These are phyloP conservation scores for Cantharis lateralis DNA, from an alignment of 2,888 invertebrate genomes.

Conservation along the genomic window DNA sequence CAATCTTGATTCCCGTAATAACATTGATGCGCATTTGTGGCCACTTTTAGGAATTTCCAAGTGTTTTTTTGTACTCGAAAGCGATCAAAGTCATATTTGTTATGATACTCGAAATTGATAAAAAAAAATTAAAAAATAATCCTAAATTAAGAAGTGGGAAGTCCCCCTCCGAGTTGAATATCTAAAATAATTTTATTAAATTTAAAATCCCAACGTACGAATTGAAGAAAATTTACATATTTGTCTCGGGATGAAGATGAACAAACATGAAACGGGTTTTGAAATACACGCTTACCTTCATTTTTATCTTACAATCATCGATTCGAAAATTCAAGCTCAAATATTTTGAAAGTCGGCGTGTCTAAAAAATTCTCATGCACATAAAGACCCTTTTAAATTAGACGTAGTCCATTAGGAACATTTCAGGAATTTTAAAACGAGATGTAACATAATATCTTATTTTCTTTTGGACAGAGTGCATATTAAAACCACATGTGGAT, in stretches of 20 bases:
- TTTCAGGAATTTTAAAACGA: slow-evolving; percentile 37
- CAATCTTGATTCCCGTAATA: background rate
- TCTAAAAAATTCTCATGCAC: background rate
- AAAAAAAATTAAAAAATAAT: background rate
- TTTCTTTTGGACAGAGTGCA: slow-evolving; percentile 30
- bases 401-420: slow-evolving; percentile 34
- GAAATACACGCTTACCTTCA: background rate
- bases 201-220: background rate
- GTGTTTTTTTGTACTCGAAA: background rate
- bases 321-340: background rate
- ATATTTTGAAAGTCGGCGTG: background rate
- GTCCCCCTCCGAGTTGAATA: background rate
- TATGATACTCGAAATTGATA: background rate
- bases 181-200: background rate
- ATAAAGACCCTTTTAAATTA: slow-evolving; percentile 17
- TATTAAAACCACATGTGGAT: slow-evolving; percentile 37
- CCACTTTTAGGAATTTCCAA: background rate
- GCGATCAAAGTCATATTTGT: background rate
- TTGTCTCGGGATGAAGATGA: background rate
- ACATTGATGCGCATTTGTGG: background rate
- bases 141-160: background rate
- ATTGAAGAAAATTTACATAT: background rate
- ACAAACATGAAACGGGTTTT: background rate
- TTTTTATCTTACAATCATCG: background rate
- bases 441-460: slow-evolving; percentile 33